Conservation (phyloP, 92 coral and sea anemone genomes). For the Siderastrea siderea region DNA sequence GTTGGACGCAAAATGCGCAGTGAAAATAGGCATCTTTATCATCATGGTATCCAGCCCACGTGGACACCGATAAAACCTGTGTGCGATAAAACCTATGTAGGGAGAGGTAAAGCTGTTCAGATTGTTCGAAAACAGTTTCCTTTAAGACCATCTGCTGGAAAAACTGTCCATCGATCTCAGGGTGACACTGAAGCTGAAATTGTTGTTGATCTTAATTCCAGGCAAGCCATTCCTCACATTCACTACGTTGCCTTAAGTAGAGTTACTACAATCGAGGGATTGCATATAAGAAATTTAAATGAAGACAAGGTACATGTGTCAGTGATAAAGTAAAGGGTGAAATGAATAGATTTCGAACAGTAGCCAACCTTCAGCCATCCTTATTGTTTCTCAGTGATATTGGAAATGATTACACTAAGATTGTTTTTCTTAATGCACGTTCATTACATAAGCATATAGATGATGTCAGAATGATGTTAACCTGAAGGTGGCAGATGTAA, state of each 20-base stretch:
- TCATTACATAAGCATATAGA: no score
- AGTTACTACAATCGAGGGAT: constrained; percentile 60
- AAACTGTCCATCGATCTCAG: constrained; percentile 61
- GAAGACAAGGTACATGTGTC: no score
- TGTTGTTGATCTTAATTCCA: constrained; percentile 39
- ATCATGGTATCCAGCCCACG: neutral
- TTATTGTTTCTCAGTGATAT: no score
- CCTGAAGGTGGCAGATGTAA: no score
- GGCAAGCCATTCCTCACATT: constrained; percentile 53
- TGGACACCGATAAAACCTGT: constrained; percentile 60
- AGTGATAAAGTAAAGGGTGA: no score
- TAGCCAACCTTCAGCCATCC: no score
- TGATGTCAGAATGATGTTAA: no score
- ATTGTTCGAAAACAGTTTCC: constrained; percentile 63
- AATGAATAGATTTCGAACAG: no score
- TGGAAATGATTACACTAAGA: no score
- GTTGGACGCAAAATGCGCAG: constrained; percentile 58
- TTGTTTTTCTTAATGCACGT: no score
- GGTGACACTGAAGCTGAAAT: constrained; percentile 62
- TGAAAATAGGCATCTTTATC: constrained; percentile 44
- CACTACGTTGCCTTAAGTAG: constrained; percentile 70
- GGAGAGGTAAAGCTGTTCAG: neutral
- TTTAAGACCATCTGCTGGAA: constrained; percentile 55
- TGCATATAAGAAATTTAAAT: no score
- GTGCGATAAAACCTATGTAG: constrained; percentile 29